A percentile compares a stretch with the other conserved stretches of the same genome.
These are phyloP conservation scores for Propithecus perrieri DNA, from an alignment of 2,797 vertebrate genomes.

Conservation along the genomic window DNA sequence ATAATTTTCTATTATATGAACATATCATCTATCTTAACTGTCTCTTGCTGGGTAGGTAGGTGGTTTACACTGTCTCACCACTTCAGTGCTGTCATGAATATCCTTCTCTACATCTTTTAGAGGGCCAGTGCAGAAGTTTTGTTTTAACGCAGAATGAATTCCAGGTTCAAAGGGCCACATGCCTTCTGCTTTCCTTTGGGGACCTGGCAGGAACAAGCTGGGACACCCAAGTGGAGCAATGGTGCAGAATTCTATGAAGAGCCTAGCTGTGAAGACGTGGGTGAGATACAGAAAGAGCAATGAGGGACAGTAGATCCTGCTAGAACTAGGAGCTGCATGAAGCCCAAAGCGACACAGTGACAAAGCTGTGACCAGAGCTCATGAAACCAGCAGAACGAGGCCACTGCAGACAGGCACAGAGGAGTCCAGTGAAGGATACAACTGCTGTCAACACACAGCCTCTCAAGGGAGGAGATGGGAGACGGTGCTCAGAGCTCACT, in stretches of 20 bases:
- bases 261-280: not conserved
- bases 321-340: not conserved
- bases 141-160: not conserved
- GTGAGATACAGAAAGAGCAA: not conserved
- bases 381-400: not conserved
- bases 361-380: not conserved
- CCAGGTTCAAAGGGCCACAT: accelerated
- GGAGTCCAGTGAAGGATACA: not conserved
- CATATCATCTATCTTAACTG: not conserved
- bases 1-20: not conserved
- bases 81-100: not conserved
- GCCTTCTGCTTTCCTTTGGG: not conserved
- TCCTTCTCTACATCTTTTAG: not conserved
- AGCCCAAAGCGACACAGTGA: not conserved
- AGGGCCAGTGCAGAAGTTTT: not conserved
- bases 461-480: not conserved
- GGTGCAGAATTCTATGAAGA: no score
- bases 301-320: not conserved
- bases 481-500: not conserved
- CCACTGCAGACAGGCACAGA: not conserved
- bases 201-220: not conserved
- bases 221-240: not conserved
- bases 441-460: accelerated
- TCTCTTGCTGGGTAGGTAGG: not conserved
- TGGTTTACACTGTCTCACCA: no score